A percentile compares a stretch with the other conserved stretches of the same genome.
Evolutionary conservation across 2,113 vertebrate genomes (phyloP).

Genomic region (Microtus richardsoni): DNA sequence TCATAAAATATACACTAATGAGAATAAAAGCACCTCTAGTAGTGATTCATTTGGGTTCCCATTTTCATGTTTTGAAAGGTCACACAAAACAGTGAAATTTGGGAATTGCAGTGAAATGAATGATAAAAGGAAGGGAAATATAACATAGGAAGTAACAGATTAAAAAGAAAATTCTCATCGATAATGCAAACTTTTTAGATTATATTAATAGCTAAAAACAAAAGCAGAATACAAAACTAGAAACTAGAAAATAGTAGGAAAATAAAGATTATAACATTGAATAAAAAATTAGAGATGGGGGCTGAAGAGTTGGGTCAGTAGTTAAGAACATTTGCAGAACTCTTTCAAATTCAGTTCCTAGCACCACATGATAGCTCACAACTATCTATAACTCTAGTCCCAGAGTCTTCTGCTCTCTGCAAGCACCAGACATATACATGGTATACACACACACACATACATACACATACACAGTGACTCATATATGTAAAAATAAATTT

Average conservation of each 20-base stretch:
- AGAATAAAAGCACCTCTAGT: neutral
- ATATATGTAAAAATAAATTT: neutral
- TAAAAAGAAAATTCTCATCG: neutral
- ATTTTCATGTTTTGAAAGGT: neutral
- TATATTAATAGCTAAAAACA: neutral
- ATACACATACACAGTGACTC: neutral
- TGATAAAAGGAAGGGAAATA: neutral
- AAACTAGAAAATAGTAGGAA: neutral
- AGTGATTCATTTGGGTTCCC: neutral
- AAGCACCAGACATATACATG: neutral
- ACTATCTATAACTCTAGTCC: neutral
- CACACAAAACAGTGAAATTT: neutral
- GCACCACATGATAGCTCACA: neutral
- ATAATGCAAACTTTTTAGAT: neutral
- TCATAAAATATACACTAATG: neutral
- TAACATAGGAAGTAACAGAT: neutral
- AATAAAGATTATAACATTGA: neutral
- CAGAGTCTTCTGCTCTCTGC: neutral
- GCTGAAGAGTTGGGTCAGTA: neutral
- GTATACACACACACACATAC: neutral
- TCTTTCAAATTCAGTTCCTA: neutral
- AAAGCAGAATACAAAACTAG: neutral
- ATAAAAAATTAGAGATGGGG: neutral
- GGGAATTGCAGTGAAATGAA: neutral
- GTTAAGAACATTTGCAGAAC: neutral